phyloP scores from a whole-genome alignment of 2,888 invertebrate species.

The Dione juno region DNA sequence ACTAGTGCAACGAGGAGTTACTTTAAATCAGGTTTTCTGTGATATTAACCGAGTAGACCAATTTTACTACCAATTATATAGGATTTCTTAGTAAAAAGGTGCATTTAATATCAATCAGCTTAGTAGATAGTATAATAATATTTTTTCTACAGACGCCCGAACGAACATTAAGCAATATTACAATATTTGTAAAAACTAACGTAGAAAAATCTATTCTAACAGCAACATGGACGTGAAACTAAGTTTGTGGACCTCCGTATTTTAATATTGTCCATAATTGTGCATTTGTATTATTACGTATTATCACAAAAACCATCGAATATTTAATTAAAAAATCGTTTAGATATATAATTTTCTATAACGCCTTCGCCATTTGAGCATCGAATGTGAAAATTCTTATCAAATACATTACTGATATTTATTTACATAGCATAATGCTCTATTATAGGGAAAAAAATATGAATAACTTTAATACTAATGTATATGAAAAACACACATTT shows the following conservation, averaged over 20 bases:
- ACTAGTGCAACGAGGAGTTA: not conserved
- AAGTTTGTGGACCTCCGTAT: constrained; percentile 77
- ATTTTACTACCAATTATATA: not conserved
- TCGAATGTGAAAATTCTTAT: constrained; percentile 61
- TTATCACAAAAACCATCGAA: constrained; percentile 67
- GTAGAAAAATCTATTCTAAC: constrained; percentile 71
- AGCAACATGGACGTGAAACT: constrained; percentile 74
- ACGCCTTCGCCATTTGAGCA: constrained; percentile 48
- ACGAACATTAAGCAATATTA: constrained; percentile 54
- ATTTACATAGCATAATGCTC: constrained; percentile 40
- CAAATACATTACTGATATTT: constrained; percentile 26
- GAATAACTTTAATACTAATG: constrained; percentile 49
- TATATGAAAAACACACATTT: constrained; percentile 70
- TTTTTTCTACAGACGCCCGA: constrained; percentile 8
- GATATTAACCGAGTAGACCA: not conserved
- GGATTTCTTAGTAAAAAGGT: not conserved
- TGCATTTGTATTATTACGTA: constrained; percentile 68
- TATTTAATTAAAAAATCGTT: constrained; percentile 40
- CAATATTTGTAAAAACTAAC: constrained; percentile 52
- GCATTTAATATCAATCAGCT: constrained; percentile 7
- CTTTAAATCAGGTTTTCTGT: not conserved
- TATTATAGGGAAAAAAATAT: constrained; percentile 65
- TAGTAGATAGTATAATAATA: constrained; percentile 10
- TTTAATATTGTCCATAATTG: constrained; percentile 81
- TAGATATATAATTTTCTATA: constrained; percentile 36